Evolutionary conservation across 2,797 vertebrate species (phyloP).

Genomic region (Acipenser transmontanus): DNA sequence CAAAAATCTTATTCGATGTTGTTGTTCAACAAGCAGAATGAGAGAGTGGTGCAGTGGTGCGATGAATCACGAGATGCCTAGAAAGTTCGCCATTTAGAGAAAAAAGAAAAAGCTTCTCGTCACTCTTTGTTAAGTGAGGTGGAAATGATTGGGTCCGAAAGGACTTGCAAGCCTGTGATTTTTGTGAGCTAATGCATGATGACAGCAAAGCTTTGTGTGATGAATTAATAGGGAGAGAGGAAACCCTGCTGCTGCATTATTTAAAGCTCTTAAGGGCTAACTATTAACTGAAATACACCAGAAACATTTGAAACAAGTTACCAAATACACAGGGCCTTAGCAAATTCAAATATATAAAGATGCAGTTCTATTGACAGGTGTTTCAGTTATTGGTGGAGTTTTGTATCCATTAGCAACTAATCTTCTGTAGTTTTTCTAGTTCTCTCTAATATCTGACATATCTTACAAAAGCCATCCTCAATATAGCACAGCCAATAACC

Average conservation of each 20-base stretch:
- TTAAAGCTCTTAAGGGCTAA: conserved; percentile 24
- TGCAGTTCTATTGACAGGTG: too few relatives aligned
- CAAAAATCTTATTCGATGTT: background rate
- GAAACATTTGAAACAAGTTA: conserved; percentile 10
- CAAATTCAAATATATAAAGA: too few relatives aligned
- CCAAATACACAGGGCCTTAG: background rate
- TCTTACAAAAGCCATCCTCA: too few relatives aligned
- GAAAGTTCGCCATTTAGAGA: conserved; percentile 7
- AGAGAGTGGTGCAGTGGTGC: too few relatives aligned
- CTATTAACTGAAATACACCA: conserved; percentile 23
- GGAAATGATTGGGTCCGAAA: conserved; percentile 12
- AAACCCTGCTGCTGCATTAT: conserved; percentile 25
- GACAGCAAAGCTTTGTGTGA: conserved; percentile 35
- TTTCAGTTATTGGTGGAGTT: too few relatives aligned
- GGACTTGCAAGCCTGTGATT: conserved; percentile 19
- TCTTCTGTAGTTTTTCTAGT: too few relatives aligned
- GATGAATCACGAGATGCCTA: background rate
- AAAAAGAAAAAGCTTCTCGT: conserved; percentile 7
- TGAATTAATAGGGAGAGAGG: conserved; percentile 26
- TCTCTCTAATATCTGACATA: too few relatives aligned
- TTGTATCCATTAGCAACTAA: too few relatives aligned
- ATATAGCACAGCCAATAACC: too few relatives aligned
- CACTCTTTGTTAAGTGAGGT: conserved; percentile 7
- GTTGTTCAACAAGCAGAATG: too few relatives aligned
- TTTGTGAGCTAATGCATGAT: conserved; percentile 35